phyloP scores from a whole-genome alignment of 1,140 invertebrate genomes.

The Patella vulgata region DNA sequence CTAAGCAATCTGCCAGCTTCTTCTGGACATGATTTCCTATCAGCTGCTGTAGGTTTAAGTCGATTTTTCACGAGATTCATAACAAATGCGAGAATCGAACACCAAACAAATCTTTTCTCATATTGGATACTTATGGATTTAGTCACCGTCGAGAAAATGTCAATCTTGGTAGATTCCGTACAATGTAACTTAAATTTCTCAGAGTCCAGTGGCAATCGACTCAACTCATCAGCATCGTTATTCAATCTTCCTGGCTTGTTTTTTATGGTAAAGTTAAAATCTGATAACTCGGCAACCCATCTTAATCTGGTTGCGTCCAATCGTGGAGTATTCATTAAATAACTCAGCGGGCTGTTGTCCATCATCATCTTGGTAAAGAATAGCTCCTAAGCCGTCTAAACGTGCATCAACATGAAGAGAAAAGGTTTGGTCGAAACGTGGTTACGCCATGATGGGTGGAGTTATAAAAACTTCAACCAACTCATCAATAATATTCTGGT shows the following conservation, averaged over 20 bases:
- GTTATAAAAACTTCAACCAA: constrained; percentile 3
- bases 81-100: not conserved
- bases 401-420: constrained; percentile 7
- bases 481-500: not conserved
- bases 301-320: constrained; percentile 4
- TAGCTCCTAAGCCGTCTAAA: constrained; percentile 52
- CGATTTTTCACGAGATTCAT: not conserved
- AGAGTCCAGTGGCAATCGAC: constrained; percentile 4
- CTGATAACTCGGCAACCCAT: constrained; percentile 20
- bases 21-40: too few species aligned
- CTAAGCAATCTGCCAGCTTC: not conserved
- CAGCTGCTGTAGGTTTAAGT: not conserved
- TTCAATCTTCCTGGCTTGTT: constrained; percentile 17
- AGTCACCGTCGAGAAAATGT: too few species aligned
- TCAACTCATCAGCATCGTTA: constrained; percentile 21
- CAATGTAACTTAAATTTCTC: not conserved
- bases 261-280: constrained; percentile 20
- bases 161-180: not conserved
- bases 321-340: constrained; percentile 15
- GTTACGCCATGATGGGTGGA: constrained; percentile 20
- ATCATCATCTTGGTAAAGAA: constrained; percentile 59
- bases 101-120: too few species aligned
- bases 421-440: not conserved
- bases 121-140: too few species aligned
- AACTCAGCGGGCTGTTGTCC: constrained; percentile 22